Evolutionary conservation across 2,888 invertebrate species (phyloP).

Genomic region (Polietes domitor): DNA sequence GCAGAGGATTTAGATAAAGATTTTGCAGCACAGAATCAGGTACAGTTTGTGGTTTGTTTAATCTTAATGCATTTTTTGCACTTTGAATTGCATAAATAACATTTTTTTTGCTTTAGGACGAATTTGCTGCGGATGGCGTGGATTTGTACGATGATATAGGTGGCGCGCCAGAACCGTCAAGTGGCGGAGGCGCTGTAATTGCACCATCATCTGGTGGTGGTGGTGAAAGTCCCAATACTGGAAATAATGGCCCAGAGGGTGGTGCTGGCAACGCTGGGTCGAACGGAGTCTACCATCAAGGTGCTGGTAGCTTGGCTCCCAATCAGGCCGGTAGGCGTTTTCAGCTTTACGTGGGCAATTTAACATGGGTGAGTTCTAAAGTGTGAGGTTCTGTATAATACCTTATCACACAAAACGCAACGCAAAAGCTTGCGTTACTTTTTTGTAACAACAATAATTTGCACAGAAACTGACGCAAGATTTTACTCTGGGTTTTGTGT

Average conservation of each 20-base stretch:
- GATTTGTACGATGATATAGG: slow-evolving; percentile 98
- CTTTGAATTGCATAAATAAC: background rate
- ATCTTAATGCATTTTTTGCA: background rate
- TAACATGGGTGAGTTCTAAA: slow-evolving; percentile 93
- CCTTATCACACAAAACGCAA: too few species aligned
- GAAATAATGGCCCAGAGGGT: slow-evolving; percentile 82
- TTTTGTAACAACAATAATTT: too few species aligned
- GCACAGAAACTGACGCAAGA: too few species aligned
- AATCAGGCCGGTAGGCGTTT: slow-evolving; percentile 89
- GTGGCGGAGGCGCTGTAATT: slow-evolving; percentile 84
- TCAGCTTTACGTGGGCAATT: slow-evolving; percentile 98
- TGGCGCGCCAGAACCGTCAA: slow-evolving; percentile 85
- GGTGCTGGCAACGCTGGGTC: slow-evolving; percentile 82
- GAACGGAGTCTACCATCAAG: slow-evolving; percentile 87
- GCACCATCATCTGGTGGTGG: slow-evolving; percentile 83
- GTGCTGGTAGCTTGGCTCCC: slow-evolving; percentile 86
- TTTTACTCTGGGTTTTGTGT: too few species aligned
- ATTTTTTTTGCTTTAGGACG: slow-evolving; percentile 74
- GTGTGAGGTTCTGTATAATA: background rate
- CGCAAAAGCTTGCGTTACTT: too few species aligned
- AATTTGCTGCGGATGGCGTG: slow-evolving; percentile 85
- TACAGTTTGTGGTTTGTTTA: slow-evolving; percentile 63
- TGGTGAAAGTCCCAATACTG: slow-evolving; percentile 71
- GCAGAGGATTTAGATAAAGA: slow-evolving; percentile 98
- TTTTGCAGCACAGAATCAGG: slow-evolving; percentile 88